These are phyloP conservation scores for Spea multiplicata DNA, from an alignment of 2,113 vertebrate genomes.

Conservation along the genomic window DNA sequence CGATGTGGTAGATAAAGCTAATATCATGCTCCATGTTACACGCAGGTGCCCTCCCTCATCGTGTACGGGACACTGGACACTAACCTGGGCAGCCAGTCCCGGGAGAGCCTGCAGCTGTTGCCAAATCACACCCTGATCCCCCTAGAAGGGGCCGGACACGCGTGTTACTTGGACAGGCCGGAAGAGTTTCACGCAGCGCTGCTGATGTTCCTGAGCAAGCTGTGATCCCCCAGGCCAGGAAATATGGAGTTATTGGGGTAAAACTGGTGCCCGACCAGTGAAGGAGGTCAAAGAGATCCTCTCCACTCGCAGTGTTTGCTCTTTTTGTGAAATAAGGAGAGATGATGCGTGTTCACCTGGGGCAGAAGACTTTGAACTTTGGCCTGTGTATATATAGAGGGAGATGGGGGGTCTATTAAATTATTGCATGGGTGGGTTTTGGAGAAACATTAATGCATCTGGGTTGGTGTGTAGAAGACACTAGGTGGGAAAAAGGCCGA, in stretches of 20 bases:
- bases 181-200: slow-evolving; percentile 83
- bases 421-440: no score
- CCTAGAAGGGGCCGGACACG: slow-evolving; percentile 77
- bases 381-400: no score
- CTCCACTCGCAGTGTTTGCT: no score
- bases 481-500: no score
- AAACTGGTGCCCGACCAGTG: neutral
- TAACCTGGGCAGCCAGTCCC: slow-evolving; percentile 78
- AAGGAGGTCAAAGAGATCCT: no score
- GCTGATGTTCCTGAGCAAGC: slow-evolving; percentile 78
- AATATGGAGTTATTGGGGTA: neutral
- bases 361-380: no score
- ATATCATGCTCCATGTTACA: slow-evolving; percentile 52
- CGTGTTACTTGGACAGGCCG: slow-evolving; percentile 90
- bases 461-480: no score
- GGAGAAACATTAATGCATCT: no score
- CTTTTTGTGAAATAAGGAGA: no score
- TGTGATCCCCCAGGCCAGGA: slow-evolving; percentile 53
- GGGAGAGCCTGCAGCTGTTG: slow-evolving; percentile 81
- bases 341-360: no score
- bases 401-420: no score
- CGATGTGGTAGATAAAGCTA: neutral
- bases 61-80: slow-evolving; percentile 82
- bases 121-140: slow-evolving; percentile 73
- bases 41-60: slow-evolving; percentile 86